Evolutionary conservation across 2,113 vertebrate species (phyloP).

Genomic region (Neopipo cinnamomea): DNA sequence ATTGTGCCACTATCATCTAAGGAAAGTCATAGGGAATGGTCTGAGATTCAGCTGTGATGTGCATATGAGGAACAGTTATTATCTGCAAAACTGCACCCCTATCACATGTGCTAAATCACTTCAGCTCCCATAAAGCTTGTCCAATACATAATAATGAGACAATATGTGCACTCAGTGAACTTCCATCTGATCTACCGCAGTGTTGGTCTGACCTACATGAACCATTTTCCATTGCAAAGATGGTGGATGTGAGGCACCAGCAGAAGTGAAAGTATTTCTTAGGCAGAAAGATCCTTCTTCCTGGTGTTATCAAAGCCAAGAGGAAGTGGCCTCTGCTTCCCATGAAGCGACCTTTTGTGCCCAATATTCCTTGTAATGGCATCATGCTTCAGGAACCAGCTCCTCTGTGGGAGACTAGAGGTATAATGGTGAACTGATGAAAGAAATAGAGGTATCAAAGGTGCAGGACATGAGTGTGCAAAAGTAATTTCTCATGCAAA

Average conservation of each 20-base stretch:
- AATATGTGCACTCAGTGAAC: neutral
- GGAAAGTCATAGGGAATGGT: neutral
- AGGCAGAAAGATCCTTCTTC: neutral
- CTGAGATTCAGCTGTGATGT: neutral
- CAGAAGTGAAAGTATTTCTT: neutral
- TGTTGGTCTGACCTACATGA: neutral
- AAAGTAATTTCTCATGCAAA: neutral
- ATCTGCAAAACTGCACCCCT: neutral
- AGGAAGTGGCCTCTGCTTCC: neutral
- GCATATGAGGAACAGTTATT: neutral
- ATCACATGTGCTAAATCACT: neutral
- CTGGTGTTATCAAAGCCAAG: neutral
- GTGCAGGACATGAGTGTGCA: neutral
- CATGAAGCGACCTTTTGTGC: neutral
- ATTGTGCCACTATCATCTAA: neutral
- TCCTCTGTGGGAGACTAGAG: neutral
- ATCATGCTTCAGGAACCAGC: neutral
- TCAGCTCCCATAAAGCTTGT: neutral
- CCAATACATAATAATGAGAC: neutral
- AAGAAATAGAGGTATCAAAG: neutral
- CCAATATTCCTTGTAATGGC: neutral
- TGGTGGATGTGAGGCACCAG: neutral
- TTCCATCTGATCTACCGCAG: neutral
- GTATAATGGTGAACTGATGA: neutral
- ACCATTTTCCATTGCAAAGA: neutral